phyloP scores from a whole-genome alignment of 2,888 invertebrate genomes.

The Bombyx huttoni region DNA sequence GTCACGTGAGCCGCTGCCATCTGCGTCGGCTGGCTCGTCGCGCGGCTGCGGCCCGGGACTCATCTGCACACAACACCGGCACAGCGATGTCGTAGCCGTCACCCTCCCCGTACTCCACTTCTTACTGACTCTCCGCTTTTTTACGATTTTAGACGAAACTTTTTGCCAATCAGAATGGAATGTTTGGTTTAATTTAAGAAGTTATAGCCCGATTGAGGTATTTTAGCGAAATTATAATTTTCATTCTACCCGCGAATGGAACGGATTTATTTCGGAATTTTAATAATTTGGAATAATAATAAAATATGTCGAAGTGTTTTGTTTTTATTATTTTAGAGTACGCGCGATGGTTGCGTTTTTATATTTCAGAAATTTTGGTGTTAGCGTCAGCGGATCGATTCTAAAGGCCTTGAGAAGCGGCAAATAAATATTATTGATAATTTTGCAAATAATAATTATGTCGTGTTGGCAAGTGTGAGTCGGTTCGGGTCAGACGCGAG shows the following conservation, averaged over 20 bases:
- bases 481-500: slow-evolving; percentile 32
- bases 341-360: background rate
- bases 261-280: too few species aligned
- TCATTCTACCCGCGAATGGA: too few species aligned
- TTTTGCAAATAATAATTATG: slow-evolving; percentile 47
- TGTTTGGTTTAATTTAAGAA: background rate
- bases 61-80: slow-evolving; percentile 70
- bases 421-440: slow-evolving; percentile 49
- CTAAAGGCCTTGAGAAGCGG: slow-evolving; percentile 61
- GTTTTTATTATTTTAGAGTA: background rate
- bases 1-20: slow-evolving; percentile 56
- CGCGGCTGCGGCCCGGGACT: slow-evolving; percentile 65
- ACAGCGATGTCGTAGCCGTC: slow-evolving; percentile 55
- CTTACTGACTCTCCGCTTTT: slow-evolving; percentile 65
- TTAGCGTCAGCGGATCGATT: slow-evolving; percentile 42
- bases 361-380: slow-evolving; percentile 6
- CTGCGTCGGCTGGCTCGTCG: slow-evolving; percentile 54
- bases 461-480: slow-evolving; percentile 31
- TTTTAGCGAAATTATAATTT: too few species aligned
- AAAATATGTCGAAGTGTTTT: too few species aligned
- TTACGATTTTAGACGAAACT: slow-evolving; percentile 13
- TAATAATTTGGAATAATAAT: too few species aligned
- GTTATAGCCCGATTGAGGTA: background rate
- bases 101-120: slow-evolving; percentile 63
- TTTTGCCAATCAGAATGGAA: slow-evolving; percentile 10